Conservation (phyloP, 2,113 vertebrate genomes). For the Lepidothrix coronata region DNA sequence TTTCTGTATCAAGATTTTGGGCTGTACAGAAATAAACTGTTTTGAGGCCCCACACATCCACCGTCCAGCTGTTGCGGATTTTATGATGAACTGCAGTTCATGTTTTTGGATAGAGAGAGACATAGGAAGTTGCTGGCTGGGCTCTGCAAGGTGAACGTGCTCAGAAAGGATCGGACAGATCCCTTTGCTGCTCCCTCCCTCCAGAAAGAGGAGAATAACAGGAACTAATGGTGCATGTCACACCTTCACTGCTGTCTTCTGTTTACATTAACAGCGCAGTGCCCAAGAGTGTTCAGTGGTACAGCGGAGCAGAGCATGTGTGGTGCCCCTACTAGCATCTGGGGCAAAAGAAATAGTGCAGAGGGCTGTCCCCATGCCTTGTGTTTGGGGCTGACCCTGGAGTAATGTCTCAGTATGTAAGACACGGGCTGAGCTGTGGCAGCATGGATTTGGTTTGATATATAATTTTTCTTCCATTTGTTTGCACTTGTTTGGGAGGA, state of each 20-base stretch:
- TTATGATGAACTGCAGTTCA: background rate
- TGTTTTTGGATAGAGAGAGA: background rate
- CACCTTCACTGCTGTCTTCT: background rate
- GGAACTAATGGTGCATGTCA: background rate
- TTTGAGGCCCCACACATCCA: background rate
- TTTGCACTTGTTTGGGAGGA: background rate
- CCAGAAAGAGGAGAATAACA: background rate
- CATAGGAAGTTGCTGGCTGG: background rate
- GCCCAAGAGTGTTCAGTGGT: background rate
- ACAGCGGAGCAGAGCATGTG: accelerated
- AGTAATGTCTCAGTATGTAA: accelerated
- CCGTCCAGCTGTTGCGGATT: background rate
- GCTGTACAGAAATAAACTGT: conserved; percentile 17
- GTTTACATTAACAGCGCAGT: background rate
- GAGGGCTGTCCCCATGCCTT: background rate
- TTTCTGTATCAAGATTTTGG: background rate
- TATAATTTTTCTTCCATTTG: background rate
- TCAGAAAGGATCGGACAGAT: background rate
- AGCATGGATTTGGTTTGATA: background rate
- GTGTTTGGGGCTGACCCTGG: background rate
- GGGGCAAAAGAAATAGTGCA: background rate
- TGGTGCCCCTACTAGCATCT: background rate
- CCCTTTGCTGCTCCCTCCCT: background rate
- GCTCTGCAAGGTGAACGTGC: background rate
- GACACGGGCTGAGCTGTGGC: background rate